These are phyloP conservation scores for Garrulus glandarius DNA, from an alignment of 2,797 vertebrate species.

Conservation along the genomic window DNA sequence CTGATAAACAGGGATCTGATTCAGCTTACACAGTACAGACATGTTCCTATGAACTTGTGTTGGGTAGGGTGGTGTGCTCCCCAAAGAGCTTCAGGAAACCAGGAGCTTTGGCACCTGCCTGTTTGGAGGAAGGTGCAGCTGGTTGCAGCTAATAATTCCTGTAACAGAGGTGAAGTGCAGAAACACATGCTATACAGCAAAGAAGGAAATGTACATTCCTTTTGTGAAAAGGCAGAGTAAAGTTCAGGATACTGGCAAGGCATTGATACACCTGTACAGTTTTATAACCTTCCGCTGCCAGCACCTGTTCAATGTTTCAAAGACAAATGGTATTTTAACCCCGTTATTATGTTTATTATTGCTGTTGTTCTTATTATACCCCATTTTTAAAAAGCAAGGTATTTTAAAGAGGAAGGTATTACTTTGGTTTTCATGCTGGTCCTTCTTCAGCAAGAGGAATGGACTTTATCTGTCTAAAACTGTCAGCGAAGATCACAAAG, in stretches of 20 bases:
- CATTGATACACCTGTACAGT: fast-evolving
- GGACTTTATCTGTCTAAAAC: neutral
- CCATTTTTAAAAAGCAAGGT: neutral
- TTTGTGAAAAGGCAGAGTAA: neutral
- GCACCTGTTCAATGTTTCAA: neutral
- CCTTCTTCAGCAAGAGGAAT: neutral
- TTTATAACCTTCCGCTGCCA: neutral
- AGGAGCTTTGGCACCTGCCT: neutral
- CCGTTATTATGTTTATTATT: neutral
- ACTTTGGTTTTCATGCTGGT: neutral
- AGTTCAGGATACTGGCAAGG: neutral
- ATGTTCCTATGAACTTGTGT: neutral
- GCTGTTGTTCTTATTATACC: neutral
- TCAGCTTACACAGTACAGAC: neutral
- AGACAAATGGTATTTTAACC: neutral
- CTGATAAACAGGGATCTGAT: neutral
- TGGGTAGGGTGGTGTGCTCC: neutral
- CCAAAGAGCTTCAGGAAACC: neutral
- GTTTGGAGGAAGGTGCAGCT: neutral
- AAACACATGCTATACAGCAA: neutral
- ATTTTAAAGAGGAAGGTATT: neutral
- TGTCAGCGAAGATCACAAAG: neutral
- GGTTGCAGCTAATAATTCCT: neutral
- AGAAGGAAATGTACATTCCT: neutral
- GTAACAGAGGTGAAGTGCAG: neutral